Evolutionary conservation across 35 echinoderm and acorn worm species (phyloP).

Genomic region (Eucidaris tribuloides): DNA sequence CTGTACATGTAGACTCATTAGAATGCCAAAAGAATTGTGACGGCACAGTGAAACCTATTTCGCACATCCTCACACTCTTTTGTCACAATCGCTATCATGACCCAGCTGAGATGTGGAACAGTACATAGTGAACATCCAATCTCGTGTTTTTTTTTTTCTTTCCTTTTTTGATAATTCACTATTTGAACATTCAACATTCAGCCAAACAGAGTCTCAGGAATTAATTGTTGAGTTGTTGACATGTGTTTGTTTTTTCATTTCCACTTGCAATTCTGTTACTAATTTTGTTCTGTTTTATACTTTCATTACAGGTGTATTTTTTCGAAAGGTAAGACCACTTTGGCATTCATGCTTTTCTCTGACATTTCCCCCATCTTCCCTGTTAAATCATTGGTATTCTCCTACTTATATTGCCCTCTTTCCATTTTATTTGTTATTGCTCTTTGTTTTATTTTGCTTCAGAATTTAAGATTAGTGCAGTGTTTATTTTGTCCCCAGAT

Average conservation of each 20-base stretch:
- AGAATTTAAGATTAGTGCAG: background rate
- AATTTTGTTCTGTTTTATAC: slow-evolving; percentile 23
- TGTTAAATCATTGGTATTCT: background rate
- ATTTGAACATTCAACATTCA: too few species aligned
- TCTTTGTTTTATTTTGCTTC: background rate
- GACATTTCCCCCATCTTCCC: background rate
- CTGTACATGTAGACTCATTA: too few species aligned
- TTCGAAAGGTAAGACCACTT: slow-evolving; percentile 54
- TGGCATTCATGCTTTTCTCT: background rate
- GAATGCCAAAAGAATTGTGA: too few species aligned
- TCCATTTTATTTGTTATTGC: background rate
- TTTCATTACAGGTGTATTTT: slow-evolving; percentile 78
- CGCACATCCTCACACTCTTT: too few species aligned
- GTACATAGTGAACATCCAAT: too few species aligned
- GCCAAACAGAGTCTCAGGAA: too few species aligned
- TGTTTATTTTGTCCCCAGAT: background rate
- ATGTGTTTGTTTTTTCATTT: background rate
- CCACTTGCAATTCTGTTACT: background rate
- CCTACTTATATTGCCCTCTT: background rate
- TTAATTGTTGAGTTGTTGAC: too few species aligned
- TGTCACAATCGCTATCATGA: too few species aligned
- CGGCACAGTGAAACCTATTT: too few species aligned
- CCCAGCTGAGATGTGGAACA: too few species aligned
- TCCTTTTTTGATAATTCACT: too few species aligned
- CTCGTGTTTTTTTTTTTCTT: too few species aligned